Evolutionary conservation across 2,113 vertebrate genomes (phyloP), one percentile per base, ranked within the genome.

Genomic region (Rhynchopsitta pachyrhyncha): DNA sequence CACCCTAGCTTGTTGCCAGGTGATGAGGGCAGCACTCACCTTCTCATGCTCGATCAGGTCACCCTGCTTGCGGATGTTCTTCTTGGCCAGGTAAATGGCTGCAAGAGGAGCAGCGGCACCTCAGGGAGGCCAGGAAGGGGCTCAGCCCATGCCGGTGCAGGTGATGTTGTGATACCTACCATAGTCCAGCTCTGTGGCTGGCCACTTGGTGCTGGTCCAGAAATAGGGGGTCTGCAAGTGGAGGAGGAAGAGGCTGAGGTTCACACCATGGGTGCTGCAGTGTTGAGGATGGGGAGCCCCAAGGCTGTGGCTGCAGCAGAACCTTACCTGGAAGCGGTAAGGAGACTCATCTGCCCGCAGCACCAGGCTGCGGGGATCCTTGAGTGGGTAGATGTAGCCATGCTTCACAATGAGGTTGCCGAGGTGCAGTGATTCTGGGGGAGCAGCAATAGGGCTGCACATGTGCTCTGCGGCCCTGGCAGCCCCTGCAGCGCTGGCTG

Each of bases 81-180:
- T 99, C 98, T 99, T 99, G 50, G 99, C 98, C 97, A 99, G 89
- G 97, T 99, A 99, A 92, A 99, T 99, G 63, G 99, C 99, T 99
- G 96, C 47, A 70, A 82, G 44, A 66, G 37, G 47, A 41, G 37
- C 4, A 6, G 53, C 3, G 13, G 69, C 77, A 28, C 18, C 64
- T 93, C 47, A 86, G 74, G 0, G 9, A 17, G 35, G 11, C 41
- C 2, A 4, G 24, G 27, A 9, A 29, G 52, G 24, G 35, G 17
- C 17, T 11, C 75, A 41, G 60, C 75, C 82, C 2, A 1, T 1
- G 24, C 3, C 0, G 9, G 33, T 23, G 63, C 44, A 3, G 0
- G 50, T 0, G 7, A 33, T 37, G 6, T 3, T 4, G 24, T 5
- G n/a, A 4, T n/a, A 85, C 98, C 98, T 94, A 99, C 99, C 99